These are phyloP conservation scores for Gallinago solitaria DNA, from an alignment of 2,797 vertebrate species.

Conservation along the genomic window DNA sequence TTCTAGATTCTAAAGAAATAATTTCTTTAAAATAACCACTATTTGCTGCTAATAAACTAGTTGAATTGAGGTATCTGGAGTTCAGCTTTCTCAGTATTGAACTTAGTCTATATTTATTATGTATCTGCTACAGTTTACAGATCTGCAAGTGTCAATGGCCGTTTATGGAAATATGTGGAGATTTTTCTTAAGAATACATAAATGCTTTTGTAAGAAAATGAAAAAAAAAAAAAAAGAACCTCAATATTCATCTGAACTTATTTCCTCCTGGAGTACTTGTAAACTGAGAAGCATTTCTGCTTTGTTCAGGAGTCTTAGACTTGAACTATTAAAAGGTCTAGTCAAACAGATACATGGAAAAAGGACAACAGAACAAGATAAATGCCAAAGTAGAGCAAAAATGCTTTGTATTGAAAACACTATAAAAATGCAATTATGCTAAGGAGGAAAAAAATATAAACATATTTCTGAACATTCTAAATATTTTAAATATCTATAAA, in stretches of 20 bases:
- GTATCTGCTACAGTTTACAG: not conserved
- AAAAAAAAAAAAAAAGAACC: not conserved
- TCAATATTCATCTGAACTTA: not conserved
- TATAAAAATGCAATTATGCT: conserved; percentile 46
- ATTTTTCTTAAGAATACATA: not conserved
- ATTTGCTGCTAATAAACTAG: not conserved
- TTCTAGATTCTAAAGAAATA: not conserved
- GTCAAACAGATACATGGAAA: not conserved
- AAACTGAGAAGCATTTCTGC: not conserved
- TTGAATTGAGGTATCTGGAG: not conserved
- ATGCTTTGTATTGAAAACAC: conserved; percentile 19
- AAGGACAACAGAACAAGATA: not conserved
- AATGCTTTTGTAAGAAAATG: not conserved
- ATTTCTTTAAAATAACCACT: not conserved
- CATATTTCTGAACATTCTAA: conserved; percentile 50
- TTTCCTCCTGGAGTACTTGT: not conserved
- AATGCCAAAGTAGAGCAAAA: conserved; percentile 28
- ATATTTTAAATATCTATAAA: conserved; percentile 69
- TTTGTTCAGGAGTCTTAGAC: not conserved
- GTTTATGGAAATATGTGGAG: not conserved
- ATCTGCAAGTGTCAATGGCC: not conserved
- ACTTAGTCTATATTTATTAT: not conserved
- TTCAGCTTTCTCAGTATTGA: not conserved
- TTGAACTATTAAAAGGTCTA: not conserved
- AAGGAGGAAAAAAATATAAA: conserved; percentile 22